Base-by-base conservation (phyloP, 1,140 invertebrate species). In the Drosophila kepulauana region DNA sequence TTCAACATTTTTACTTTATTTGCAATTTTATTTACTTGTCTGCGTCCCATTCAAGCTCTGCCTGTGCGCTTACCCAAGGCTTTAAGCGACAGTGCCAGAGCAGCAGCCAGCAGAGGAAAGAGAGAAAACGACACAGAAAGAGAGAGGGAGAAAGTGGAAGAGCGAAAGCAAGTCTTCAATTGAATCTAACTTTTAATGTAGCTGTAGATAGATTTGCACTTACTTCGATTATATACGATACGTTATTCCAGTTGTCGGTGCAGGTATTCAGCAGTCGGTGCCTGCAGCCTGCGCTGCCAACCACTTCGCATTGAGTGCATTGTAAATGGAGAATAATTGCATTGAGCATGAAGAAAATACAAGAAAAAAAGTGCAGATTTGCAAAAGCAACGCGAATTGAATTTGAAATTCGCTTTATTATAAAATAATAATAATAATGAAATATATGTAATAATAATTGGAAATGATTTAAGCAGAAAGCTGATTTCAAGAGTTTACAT, bases 311-410 rank as follows among this genome's bases (percentile, higher is more conserved):
- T 73, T 81, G 85, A 84, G 85, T 88, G 85, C 85, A 89, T 89
- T 89, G 85, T 88, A 88, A 88, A 88, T 88, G 85, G 78, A 88
- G 71, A 85, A 89, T 88, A 88, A 88, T 88, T 88, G 85, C 78
- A 81, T 89, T 84, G 65, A 74, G 78, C 75, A 70, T 59, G 84
- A 63, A 70, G 80, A 84, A 38, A 38, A 38, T 10, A 8, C 1
- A 38, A 38, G 10, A 11, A 11, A 11, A n/a, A 52, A 25, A 52
- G 20, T 73, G 43, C 66, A 71, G 84, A 86, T 84, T 87, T 80
- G 76, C 54, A 72, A 82, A 3, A 88, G 52, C 61, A 81, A 67
- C 33, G 70, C 30, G 46, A 62, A 65, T 33, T 61, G 49, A 58
- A 62, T 72, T 75, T 57, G 49, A 75, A 78, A 88, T 78, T 69